These are phyloP conservation scores for Antedon bifida DNA, from an alignment of 35 echinoderm and acorn worm genomes.

Conservation along the genomic window DNA sequence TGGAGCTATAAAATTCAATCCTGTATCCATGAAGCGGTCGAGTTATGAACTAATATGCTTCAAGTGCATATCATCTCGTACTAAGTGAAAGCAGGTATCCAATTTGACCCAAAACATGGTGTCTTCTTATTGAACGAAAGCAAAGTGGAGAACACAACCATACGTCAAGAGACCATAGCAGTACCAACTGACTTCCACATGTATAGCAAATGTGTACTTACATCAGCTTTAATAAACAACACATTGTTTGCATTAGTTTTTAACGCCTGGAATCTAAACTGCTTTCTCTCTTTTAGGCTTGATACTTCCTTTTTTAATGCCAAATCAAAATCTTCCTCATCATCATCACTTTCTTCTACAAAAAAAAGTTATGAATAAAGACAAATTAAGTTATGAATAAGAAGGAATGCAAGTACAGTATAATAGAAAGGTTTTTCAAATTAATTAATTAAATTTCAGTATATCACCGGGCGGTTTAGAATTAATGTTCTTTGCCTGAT, in stretches of 20 bases:
- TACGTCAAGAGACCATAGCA: too few species aligned
- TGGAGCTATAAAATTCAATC: too few species aligned
- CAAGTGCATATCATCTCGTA: not conserved
- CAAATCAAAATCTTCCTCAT: slow-evolving; percentile 68
- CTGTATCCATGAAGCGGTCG: not conserved
- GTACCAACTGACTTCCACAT: too few species aligned
- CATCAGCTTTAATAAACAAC: slow-evolving; percentile 73
- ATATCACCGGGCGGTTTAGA: too few species aligned
- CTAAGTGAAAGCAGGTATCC: not conserved
- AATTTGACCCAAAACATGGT: too few species aligned
- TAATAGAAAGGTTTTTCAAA: too few species aligned
- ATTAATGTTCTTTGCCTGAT: too few species aligned
- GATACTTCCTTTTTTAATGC: slow-evolving; percentile 44
- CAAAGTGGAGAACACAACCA: too few species aligned
- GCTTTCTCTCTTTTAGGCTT: slow-evolving; percentile 32
- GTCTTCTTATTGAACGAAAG: too few species aligned
- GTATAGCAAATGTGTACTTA: slow-evolving; percentile 8
- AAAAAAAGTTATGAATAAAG: not conserved
- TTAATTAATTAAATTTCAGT: too few species aligned
- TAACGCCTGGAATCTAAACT: slow-evolving; percentile 50
- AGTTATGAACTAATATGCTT: not conserved
- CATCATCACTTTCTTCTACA: slow-evolving; percentile 19
- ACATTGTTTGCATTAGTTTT: slow-evolving; percentile 76
- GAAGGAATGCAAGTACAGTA: too few species aligned
- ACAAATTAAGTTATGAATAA: too few species aligned